Conservation (phyloP, 2,888 invertebrate genomes). For the Xylota segnis region DNA sequence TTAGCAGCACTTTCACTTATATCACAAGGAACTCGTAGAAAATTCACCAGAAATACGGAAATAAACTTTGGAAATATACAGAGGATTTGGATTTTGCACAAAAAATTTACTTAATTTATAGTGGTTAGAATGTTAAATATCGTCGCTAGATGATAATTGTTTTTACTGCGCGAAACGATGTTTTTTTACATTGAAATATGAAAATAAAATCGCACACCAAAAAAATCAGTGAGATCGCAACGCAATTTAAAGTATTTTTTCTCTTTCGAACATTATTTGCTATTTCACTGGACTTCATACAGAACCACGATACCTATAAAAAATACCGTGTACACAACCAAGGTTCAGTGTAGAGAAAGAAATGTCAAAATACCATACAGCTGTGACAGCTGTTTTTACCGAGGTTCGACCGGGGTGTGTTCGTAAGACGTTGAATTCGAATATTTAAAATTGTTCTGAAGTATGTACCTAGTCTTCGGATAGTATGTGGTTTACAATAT, state of each 20-base stretch:
- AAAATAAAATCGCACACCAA: constrained; percentile 52
- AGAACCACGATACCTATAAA: not conserved
- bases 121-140: constrained; percentile 24
- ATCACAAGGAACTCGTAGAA: constrained; percentile 55
- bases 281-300: constrained; percentile 48
- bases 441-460: not conserved
- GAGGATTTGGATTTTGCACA: constrained; percentile 17
- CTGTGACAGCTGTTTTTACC: constrained; percentile 49
- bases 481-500: no score
- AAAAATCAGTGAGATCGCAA: constrained; percentile 71
- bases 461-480: no score
- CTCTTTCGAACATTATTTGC: constrained; percentile 55
- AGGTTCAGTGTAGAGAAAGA: constrained; percentile 56
- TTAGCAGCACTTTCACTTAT: constrained; percentile 68
- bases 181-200: constrained; percentile 40
- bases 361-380: constrained; percentile 55
- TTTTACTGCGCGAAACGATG: constrained; percentile 43
- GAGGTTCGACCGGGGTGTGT: constrained; percentile 2
- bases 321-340: constrained; percentile 1
- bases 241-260: constrained; percentile 66
- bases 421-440: not conserved
- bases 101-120: constrained; percentile 36
- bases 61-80: constrained; percentile 17
- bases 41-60: constrained; percentile 31
- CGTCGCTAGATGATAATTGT: constrained; percentile 34